Evolutionary conservation across 1,140 invertebrate genomes (phyloP).

Genomic region (Tetramorium parvispinum): DNA sequence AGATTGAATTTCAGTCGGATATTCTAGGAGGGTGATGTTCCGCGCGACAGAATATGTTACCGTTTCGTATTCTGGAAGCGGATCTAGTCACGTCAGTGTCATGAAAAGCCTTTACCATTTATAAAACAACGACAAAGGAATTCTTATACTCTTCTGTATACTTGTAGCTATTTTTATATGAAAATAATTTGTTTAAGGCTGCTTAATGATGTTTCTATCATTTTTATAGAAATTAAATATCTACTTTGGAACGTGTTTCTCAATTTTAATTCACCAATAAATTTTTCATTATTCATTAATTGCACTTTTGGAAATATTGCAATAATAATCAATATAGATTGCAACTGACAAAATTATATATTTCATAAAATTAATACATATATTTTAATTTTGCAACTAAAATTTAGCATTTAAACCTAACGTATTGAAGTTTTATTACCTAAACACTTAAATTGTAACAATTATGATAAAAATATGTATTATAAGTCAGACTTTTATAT

Average conservation of each 20-base stretch:
- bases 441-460: neutral
- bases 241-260: neutral
- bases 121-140: neutral
- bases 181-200: neutral
- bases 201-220: neutral
- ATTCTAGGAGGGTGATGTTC: slow-evolving; percentile 4
- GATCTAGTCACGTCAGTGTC: slow-evolving; percentile 11
- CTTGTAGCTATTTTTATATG: neutral
- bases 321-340: neutral
- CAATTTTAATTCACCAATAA: neutral
- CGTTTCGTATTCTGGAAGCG: neutral
- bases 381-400: neutral
- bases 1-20: slow-evolving; percentile 20
- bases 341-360: neutral
- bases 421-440: neutral
- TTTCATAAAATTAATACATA: neutral
- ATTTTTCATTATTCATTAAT: neutral
- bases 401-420: neutral
- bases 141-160: neutral
- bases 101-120: neutral
- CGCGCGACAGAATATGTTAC: slow-evolving; percentile 7
- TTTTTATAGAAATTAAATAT: slow-evolving; percentile 21
- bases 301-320: neutral
- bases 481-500: neutral
- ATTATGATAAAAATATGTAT: neutral